phyloP scores from a whole-genome alignment of 2,888 invertebrate genomes.

The Sturmia bella region DNA sequence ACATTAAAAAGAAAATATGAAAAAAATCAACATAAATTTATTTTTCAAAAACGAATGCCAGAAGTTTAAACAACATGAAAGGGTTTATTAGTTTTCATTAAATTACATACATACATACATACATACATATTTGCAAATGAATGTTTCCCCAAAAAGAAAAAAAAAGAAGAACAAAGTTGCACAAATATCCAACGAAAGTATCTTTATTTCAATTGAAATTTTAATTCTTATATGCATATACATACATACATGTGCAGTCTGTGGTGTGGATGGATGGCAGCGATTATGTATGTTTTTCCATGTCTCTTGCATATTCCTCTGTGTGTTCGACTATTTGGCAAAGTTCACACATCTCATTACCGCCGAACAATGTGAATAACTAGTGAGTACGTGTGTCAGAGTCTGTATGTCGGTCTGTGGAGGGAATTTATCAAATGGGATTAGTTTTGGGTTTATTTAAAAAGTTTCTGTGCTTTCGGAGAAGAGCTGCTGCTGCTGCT shows the following conservation, averaged over 20 bases:
- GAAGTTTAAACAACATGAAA: background rate
- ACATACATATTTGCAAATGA: background rate
- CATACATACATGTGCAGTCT: slow-evolving; percentile 42
- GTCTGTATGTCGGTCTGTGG: slow-evolving; percentile 60
- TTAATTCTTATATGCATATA: slow-evolving; percentile 38
- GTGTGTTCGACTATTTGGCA: slow-evolving; percentile 30
- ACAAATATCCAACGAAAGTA: background rate
- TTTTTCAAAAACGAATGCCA: no score
- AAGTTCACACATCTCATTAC: slow-evolving; percentile 68
- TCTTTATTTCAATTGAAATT: slow-evolving; percentile 34
- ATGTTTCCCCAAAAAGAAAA: slow-evolving; percentile 20
- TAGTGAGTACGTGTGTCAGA: no score
- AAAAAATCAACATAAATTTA: no score
- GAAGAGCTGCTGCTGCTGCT: background rate
- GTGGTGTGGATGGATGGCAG: slow-evolving; percentile 1
- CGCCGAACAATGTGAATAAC: slow-evolving; percentile 43
- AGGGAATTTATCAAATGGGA: slow-evolving; percentile 61
- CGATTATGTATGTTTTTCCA: background rate
- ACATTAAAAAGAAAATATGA: background rate
- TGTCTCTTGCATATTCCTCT: background rate
- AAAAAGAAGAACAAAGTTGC: background rate
- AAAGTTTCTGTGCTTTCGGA: slow-evolving; percentile 10
- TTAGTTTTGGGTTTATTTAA: slow-evolving; percentile 58
- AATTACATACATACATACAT: slow-evolving; percentile 11
- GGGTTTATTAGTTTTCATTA: slow-evolving; percentile 52